Percentiles rank a stretch among this genome's conserved stretches.
Conservation (phyloP, 2,888 invertebrate species). For the Ochropleura plecta region DNA sequence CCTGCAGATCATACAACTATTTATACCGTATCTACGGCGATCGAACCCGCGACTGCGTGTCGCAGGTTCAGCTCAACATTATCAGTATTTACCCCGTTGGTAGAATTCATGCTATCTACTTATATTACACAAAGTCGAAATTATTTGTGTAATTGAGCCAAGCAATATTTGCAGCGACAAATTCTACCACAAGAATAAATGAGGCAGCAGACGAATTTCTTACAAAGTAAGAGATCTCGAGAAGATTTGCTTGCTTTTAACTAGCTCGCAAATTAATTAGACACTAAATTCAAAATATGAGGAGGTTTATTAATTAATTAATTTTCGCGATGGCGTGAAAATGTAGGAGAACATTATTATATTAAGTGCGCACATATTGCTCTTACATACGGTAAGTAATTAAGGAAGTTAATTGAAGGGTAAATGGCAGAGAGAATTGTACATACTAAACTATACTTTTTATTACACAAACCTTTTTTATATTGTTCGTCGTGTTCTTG, state of each 20-base stretch:
- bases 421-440: background rate
- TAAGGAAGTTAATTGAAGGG: background rate
- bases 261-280: conserved; percentile 56
- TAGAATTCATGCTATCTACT: background rate
- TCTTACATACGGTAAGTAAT: conserved; percentile 9
- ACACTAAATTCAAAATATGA: conserved; percentile 57
- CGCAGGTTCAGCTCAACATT: too few species aligned
- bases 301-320: conserved; percentile 58
- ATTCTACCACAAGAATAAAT: conserved; percentile 32
- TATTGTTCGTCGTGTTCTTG: too few species aligned
- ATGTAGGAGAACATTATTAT: conserved; percentile 22
- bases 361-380: conserved; percentile 42
- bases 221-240: conserved; percentile 22
- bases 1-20: too few species aligned
- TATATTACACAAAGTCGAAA: background rate
- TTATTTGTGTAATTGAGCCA: background rate
- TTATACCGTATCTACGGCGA: too few species aligned
- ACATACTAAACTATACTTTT: background rate
- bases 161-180: background rate
- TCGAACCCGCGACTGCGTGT: too few species aligned
- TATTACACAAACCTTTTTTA: background rate
- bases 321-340: conserved; percentile 41
- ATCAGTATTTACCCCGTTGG: background rate
- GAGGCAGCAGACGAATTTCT: conserved; percentile 29
- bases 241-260: conserved; percentile 20